Conservation (phyloP, 2,888 invertebrate species). For the Gari tellinella region DNA sequence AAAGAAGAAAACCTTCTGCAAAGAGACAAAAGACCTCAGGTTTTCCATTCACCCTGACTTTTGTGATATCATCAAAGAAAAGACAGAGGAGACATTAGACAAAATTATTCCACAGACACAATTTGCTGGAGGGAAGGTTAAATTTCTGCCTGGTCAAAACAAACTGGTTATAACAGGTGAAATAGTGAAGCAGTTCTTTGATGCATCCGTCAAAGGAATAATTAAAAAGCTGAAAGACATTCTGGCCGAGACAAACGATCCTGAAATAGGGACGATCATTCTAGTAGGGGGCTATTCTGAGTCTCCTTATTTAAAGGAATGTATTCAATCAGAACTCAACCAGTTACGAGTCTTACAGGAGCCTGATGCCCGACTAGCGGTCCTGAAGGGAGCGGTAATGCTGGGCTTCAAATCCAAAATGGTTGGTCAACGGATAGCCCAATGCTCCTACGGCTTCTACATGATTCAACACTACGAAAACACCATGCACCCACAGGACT, state of each 20-base stretch:
- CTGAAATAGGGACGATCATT: constrained; percentile 12
- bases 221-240: constrained; percentile 12
- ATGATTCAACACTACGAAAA: constrained; percentile 11
- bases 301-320: constrained; percentile 28
- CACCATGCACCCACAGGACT: constrained; percentile 17
- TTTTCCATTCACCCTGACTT: constrained; percentile 13
- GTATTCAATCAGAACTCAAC: constrained; percentile 15
- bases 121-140: not conserved
- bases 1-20: constrained; percentile 20
- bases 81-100: not conserved
- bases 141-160: constrained; percentile 1
- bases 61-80: not conserved
- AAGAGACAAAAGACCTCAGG: not conserved
- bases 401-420: constrained; percentile 31
- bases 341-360: constrained; percentile 10
- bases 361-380: constrained; percentile 27
- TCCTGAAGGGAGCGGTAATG: constrained; percentile 36
- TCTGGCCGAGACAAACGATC: not conserved
- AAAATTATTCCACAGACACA: not conserved
- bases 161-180: constrained; percentile 6
- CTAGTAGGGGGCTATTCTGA: constrained; percentile 35
- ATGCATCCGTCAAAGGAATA: constrained; percentile 13
- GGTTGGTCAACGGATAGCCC: constrained; percentile 18
- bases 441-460: constrained; percentile 35
- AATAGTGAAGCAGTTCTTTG: constrained; percentile 10